Percentiles rank a stretch among this genome's conserved stretches.
Conservation (phyloP, 2,113 vertebrate species). For the Theristicus caerulescens region DNA sequence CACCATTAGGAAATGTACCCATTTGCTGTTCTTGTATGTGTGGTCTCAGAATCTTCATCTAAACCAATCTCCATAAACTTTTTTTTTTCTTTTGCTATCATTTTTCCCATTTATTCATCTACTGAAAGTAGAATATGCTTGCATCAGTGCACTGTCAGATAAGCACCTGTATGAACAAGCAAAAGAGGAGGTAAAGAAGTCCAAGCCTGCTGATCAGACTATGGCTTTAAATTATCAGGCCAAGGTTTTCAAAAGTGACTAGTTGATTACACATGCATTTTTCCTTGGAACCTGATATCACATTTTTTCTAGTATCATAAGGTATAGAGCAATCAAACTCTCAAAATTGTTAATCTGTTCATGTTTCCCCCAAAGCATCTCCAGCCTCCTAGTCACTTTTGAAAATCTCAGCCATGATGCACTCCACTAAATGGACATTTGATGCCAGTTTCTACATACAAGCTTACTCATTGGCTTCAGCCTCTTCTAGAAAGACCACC, state of each 20-base stretch:
- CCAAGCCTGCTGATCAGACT: not conserved
- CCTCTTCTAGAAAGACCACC: not conserved
- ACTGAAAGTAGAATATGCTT: not conserved
- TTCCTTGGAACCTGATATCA: not conserved
- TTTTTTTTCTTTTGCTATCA: not conserved
- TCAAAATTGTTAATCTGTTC: not conserved
- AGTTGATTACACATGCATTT: not conserved
- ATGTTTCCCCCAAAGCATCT: not conserved
- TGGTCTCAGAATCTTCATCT: not conserved
- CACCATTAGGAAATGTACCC: not conserved
- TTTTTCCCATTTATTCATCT: not conserved
- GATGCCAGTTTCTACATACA: not conserved
- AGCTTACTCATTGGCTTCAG: not conserved
- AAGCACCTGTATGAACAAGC: not conserved
- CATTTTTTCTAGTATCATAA: not conserved
- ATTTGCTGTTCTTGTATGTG: not conserved
- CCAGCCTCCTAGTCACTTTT: not conserved
- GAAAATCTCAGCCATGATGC: not conserved
- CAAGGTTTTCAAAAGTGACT: not conserved
- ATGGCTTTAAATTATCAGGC: not conserved
- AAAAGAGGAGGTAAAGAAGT: not conserved
- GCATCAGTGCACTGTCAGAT: not conserved
- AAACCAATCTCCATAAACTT: not conserved
- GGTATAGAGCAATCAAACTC: not conserved
- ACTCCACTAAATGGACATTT: not conserved